Evolutionary conservation across 2,888 invertebrate genomes (phyloP), one percentile per base, ranked within the genome.

Genomic region (Eupithecia dodoneata): DNA sequence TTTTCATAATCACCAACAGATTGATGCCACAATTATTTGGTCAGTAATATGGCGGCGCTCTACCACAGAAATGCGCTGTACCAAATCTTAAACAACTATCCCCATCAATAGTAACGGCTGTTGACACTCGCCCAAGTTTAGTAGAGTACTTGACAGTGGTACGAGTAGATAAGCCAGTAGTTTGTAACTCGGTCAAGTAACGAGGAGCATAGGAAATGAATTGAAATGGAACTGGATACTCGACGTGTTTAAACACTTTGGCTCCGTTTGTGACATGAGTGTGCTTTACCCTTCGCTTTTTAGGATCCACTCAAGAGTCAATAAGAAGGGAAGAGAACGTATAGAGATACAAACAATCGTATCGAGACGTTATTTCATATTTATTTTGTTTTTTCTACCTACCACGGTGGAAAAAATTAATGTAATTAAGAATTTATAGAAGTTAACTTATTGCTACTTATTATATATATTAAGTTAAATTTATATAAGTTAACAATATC

Each of bases 161-260:
- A 15, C 55, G n/a, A 55, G 55, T 12, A 69, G 74, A 69, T 74
- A 74, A 74, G 59, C 69, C 45, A 47, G 45, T 44, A 41, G 72
- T 74, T 69, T 55, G 30, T 74, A 74, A 69, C 71, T 75, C 72
- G 71, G 71, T 66, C 52, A 71, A 75, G 52, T 66, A 65, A 63
- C 71, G 49, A 59, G 55, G 15, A 52, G 9, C 67, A 69, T 63
- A 44, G 30, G 47, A 49, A 49, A 66, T 66, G 65, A 73, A 73
- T 44, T 69, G 44, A 70, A 70, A 74, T 74, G 44, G 69, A 74
- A 30, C 55, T 70, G 59, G 69, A 42, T 10, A n/a, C 44, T 63
- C 6, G 42, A 55, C 55, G 15, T 55, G 59, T 45, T 30, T 30
- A 70, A 70, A 70, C 47, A 67, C 15, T 65, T 67, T 44, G 59